A percentile compares a stretch with the other conserved stretches of the same genome.
phyloP scores from a whole-genome alignment of 2,797 vertebrate species.

The Hoplostethus mediterraneus region DNA sequence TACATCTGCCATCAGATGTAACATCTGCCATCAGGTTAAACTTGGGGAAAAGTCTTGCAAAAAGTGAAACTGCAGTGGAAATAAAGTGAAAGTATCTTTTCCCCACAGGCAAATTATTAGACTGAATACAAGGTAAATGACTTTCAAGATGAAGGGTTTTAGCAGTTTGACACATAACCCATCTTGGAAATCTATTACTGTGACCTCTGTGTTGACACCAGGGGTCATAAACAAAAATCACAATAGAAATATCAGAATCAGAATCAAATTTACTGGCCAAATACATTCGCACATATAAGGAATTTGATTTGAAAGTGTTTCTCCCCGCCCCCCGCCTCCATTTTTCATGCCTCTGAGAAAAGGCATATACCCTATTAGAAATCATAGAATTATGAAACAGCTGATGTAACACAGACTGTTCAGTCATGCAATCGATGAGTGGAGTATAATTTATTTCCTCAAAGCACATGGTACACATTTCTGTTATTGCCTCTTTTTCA shows the following conservation, averaged over 20 bases:
- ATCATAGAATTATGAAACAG: constrained; percentile 4
- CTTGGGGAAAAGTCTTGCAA: not conserved
- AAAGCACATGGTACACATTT: constrained; percentile 6
- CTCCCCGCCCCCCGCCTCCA: no score
- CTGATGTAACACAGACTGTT: not conserved
- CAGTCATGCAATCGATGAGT: constrained; percentile 44
- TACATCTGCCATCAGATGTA: no score
- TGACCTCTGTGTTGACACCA: not conserved
- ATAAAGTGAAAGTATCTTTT: not conserved
- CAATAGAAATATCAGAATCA: constrained; percentile 5
- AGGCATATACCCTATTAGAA: no score
- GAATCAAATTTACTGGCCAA: no score
- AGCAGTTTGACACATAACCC: not conserved
- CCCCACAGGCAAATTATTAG: not conserved
- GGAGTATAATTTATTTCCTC: not conserved
- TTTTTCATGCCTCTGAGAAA: no score
- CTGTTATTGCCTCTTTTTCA: constrained; percentile 18
- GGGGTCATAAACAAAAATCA: constrained; percentile 13
- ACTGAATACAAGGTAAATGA: not conserved
- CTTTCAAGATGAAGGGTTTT: no score
- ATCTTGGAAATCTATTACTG: not conserved
- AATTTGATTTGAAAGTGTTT: no score
- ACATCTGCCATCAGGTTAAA: not conserved
- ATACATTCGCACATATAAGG: no score
- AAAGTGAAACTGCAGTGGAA: not conserved